Base-by-base conservation (phyloP, 2,888 invertebrate genomes). In the Ophioninae sp. region DNA sequence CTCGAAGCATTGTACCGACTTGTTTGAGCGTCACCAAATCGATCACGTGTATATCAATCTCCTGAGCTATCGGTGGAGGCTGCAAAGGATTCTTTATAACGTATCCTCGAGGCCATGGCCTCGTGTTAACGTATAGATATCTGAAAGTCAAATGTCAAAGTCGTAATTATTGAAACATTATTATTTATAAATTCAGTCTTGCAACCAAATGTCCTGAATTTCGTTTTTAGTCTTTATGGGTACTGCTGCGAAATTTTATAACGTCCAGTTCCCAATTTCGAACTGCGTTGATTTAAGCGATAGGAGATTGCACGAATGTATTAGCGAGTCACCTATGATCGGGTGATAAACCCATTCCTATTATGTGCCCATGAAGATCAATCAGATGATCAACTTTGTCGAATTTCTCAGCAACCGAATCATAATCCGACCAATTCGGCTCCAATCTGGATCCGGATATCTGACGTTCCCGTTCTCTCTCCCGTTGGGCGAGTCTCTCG, bases 41-140 rank as follows among this genome's bases (percentile, higher is more conserved):
- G 87, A 97, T 97, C 0, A 97, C 97, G 89, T 97, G 97, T 86
- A 97, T 96, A 90, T 97, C 97, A 74, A 97, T 97, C 94, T 97
- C 97, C 93, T 97, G 96, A 13, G 97, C 97, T 87, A 97, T 97
- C 0, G 97, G 97, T 0, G 97, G 97, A 13, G 97, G 97, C 89
- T 96, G 95, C 72, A 97, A 92, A 0, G 97, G 96, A 93, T 97
- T 96, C 17, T 95, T 94, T 85, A 97, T 97, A 39, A 94, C 93
- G 90, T 96, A 97, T 77, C 95, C 95, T 88, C 95, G 94, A 0
- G 97, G 97, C 97, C 97, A 97, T 0, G 97, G 96, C 68, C 97
- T 94, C 85, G 96, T 96, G 91, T 97, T 97, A 0, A 97, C 97
- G 91, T 97, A 97, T 13, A 97, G 93, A 91, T 96, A 97, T 89